Evolutionary conservation across 2,113 vertebrate genomes (phyloP).

Genomic region (Trichechus manatus): DNA sequence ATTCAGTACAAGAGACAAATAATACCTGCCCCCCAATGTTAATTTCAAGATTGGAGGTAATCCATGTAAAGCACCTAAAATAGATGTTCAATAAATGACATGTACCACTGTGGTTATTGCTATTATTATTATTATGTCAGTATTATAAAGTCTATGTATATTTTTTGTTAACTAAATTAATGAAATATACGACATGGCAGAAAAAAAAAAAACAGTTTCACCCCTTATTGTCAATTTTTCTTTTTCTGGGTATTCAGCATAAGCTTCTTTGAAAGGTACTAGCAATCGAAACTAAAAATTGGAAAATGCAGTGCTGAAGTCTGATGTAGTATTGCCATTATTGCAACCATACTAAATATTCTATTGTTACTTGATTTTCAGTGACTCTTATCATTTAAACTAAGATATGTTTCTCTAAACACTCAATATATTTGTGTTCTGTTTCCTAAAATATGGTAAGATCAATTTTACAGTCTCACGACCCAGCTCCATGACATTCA

Average conservation of each 20-base stretch:
- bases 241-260: neutral
- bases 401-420: neutral
- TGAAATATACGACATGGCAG: neutral
- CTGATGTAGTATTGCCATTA: neutral
- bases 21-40: neutral
- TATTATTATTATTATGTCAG: neutral
- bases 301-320: neutral
- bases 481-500: neutral
- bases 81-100: neutral
- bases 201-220: neutral
- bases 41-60: neutral
- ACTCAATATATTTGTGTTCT: neutral
- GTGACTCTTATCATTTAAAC: neutral
- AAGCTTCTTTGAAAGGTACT: neutral
- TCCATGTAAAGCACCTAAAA: conserved; percentile 14
- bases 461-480: neutral
- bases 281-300: neutral
- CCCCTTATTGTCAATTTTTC: neutral
- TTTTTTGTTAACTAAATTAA: neutral
- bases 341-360: neutral
- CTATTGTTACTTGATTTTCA: neutral
- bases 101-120: neutral
- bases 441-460: neutral
- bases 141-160: neutral
- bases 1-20: neutral